A percentile compares a stretch with the other conserved stretches of the same genome.
Evolutionary conservation across 2,888 invertebrate species (phyloP).

Genomic region (Aethes cnicana): DNA sequence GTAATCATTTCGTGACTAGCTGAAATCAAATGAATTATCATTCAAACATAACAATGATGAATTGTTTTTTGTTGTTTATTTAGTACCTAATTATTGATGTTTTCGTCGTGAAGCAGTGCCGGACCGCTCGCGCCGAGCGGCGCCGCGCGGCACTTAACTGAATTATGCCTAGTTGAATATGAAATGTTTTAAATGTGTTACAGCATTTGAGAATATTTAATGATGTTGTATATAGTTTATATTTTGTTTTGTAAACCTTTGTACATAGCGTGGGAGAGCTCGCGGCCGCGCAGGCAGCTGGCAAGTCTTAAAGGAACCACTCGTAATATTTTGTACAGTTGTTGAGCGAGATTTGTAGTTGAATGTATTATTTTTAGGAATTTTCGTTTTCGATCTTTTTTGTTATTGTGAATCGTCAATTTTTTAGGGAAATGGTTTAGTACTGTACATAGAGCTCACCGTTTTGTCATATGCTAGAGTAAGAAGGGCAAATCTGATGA

Average conservation of each 20-base stretch:
- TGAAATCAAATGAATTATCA: slow-evolving; percentile 44
- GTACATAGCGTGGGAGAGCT: slow-evolving; percentile 72
- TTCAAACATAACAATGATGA: slow-evolving; percentile 46
- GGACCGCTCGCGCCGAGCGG: slow-evolving; percentile 9
- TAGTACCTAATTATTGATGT: slow-evolving; percentile 58
- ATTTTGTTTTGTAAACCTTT: slow-evolving; percentile 78
- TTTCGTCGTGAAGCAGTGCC: slow-evolving; percentile 32
- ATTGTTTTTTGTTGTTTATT: slow-evolving; percentile 66
- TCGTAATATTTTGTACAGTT: slow-evolving; percentile 80
- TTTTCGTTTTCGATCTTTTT: slow-evolving; percentile 74
- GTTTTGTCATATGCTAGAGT: slow-evolving; percentile 76
- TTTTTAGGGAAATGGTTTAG: slow-evolving; percentile 87
- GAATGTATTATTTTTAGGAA: slow-evolving; percentile 75
- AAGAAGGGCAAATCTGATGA: slow-evolving; percentile 75
- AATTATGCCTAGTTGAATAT: slow-evolving; percentile 79
- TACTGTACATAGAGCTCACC: slow-evolving; percentile 84
- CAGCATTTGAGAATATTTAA: slow-evolving; percentile 82
- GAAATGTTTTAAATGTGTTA: slow-evolving; percentile 82
- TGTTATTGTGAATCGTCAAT: slow-evolving; percentile 87
- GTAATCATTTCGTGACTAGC: slow-evolving; percentile 29
- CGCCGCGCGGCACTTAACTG: slow-evolving; percentile 58
- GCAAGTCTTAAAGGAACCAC: slow-evolving; percentile 78
- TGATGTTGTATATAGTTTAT: slow-evolving; percentile 82
- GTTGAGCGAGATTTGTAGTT: slow-evolving; percentile 78
- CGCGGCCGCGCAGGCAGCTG: slow-evolving; percentile 64